Evolutionary conservation across 2,797 vertebrate species (phyloP).

Genomic region (Onychomys arenicola): DNA sequence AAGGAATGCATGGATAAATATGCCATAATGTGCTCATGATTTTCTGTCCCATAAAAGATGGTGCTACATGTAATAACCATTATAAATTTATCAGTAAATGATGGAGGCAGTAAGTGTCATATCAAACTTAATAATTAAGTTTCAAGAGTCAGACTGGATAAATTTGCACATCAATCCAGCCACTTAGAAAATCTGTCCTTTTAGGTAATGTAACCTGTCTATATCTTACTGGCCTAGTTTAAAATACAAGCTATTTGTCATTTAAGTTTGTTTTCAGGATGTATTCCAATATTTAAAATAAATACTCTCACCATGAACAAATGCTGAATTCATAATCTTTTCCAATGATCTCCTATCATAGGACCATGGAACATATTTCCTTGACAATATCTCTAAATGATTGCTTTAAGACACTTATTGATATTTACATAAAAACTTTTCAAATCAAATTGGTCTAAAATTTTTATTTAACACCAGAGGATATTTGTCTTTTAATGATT

Average conservation of each 20-base stretch:
- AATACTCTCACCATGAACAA: background rate
- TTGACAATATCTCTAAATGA: background rate
- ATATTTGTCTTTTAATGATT: background rate
- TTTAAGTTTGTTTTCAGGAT: background rate
- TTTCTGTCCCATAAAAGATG: background rate
- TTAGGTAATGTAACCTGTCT: background rate
- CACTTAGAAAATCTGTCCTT: background rate
- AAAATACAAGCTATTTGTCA: background rate
- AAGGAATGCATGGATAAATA: background rate
- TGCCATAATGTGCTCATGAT: background rate
- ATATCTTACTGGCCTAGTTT: background rate
- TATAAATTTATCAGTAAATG: background rate
- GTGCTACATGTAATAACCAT: background rate
- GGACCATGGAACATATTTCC: background rate
- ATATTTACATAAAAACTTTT: background rate
- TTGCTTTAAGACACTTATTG: background rate
- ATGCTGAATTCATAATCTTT: background rate
- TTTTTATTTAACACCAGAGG: background rate
- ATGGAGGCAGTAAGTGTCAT: background rate
- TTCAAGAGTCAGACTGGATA: background rate
- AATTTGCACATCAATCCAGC: background rate
- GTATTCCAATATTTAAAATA: slow-evolving; percentile 26
- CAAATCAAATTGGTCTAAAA: background rate
- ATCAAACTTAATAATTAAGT: background rate
- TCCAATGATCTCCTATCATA: background rate